Evolutionary conservation across 64 coral and sea anemone species (phyloP).

Genomic region (Dendronephthya gigantea): DNA sequence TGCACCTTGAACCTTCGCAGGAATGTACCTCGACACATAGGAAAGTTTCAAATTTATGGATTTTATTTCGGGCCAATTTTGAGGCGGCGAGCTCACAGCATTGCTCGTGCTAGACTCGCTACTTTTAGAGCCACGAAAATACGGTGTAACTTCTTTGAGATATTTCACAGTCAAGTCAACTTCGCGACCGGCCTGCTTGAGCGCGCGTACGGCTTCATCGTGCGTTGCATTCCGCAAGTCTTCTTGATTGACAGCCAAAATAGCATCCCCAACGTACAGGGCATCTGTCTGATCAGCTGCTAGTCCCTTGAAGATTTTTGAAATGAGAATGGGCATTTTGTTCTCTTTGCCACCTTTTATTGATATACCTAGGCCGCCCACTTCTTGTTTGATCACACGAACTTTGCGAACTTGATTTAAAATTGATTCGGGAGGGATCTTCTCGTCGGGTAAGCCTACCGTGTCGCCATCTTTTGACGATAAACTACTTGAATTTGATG

Average conservation of each 20-base stretch:
- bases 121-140: conserved; percentile 80
- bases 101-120: conserved; percentile 41
- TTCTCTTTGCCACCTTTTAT: conserved; percentile 99
- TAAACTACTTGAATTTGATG: conserved; percentile 22
- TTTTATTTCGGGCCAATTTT: conserved; percentile 78
- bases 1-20: conserved; percentile 60
- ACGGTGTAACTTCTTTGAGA: conserved; percentile 98
- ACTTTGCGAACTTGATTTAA: conserved; percentile 87
- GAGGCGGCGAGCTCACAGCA: conserved; percentile 21
- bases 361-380: conserved; percentile 88
- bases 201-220: conserved; percentile 81
- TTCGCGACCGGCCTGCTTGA: conserved; percentile 89
- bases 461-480: conserved; percentile 45
- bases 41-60: conserved; percentile 85
- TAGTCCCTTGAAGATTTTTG: conserved; percentile 97
- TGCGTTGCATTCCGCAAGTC: conserved; percentile 93
- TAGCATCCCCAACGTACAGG: conserved; percentile 90
- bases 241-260: conserved; percentile 97
- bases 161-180: conserved; percentile 98
- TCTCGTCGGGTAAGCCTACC: conserved; percentile 52
- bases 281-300: conserved; percentile 97
- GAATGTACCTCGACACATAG: conserved; percentile 65
- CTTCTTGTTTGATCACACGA: conserved; percentile 98
- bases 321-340: conserved; percentile 96
- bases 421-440: conserved; percentile 78